Percentiles rank a stretch among this genome's conserved stretches.
These are phyloP conservation scores for Apostichopus leukothele DNA, from an alignment of 53 echinoderm and acorn worm genomes.

Conservation along the genomic window DNA sequence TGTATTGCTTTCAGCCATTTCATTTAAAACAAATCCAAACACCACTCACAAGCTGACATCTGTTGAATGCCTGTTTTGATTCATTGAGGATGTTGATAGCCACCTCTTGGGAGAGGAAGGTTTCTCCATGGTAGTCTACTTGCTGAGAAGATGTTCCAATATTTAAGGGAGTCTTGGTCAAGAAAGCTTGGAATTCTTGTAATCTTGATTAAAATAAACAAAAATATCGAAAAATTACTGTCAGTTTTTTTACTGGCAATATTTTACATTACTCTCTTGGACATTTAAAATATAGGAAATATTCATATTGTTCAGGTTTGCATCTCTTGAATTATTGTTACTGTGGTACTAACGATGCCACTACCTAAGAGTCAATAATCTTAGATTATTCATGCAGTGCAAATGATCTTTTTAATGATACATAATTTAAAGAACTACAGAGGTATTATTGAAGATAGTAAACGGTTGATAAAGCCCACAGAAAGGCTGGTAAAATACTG, in stretches of 20 bases:
- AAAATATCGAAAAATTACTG: not conserved
- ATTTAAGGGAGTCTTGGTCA: constrained; percentile 85
- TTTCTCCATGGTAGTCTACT: constrained; percentile 87
- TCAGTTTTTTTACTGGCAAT: not conserved
- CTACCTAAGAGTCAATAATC: too few relatives aligned
- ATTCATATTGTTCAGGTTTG: too few relatives aligned
- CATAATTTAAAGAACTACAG: too few relatives aligned
- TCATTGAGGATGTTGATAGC: constrained; percentile 90
- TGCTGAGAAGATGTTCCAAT: constrained; percentile 82
- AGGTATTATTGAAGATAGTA: too few relatives aligned
- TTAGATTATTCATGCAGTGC: too few relatives aligned
- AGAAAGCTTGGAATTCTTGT: constrained; percentile 89
- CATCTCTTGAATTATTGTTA: too few relatives aligned
- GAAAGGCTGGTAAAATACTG: too few relatives aligned
- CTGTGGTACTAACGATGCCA: too few relatives aligned
- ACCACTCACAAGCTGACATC: constrained; percentile 85
- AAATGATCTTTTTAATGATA: too few relatives aligned
- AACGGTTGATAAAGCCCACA: too few relatives aligned
- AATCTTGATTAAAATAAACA: constrained; percentile 54
- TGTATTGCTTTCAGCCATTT: not conserved
- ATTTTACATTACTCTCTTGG: not conserved
- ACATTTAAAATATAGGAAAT: too few relatives aligned
- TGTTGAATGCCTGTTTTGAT: constrained; percentile 90
- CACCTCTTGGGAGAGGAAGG: constrained; percentile 87
- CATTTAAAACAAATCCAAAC: not conserved